Evolutionary conservation across 2,888 invertebrate species (phyloP), one percentile per base, ranked within the genome.

Genomic region (Zhuqinia jingwanae): DNA sequence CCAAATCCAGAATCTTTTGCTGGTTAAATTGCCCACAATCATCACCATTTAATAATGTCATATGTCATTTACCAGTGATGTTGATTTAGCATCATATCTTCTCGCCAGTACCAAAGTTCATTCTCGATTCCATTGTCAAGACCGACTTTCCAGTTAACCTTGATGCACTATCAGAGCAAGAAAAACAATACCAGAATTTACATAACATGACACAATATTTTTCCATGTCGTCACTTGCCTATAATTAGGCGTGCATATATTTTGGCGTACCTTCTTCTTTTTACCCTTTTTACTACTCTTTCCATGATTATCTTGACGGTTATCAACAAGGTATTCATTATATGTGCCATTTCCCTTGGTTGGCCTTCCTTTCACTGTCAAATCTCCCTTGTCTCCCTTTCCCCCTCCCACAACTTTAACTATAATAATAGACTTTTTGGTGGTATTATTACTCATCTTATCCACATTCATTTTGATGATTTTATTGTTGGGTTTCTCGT

Each of bases 51-150:
- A n/a, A n/a, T n/a, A n/a, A 22, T 22, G 15, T 20, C 3, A 8
- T 6, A 36, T 36, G 20, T 8, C 25, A 17, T 53, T 53, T n/a
- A 85, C 87, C 75, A 81, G 50, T 87, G 87, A 63, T 87, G 87
- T 25, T 87, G 87, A 58, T 84, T 87, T 0, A 84, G 15, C 84
- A 84, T 84, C 78, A 87, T 87, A 17, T 87, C 17, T 20, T 6
- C 6, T 3, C 58, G 58, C 22, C 58, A 17, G 25, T 17, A 36
- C 36, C 36, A 83, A 10, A 87, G 45, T 25, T 73, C 50, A 56
- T 83, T 87, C 68, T 87, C 87, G 10, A 73, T 22, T 10, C 87
- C 87, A 68, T 87, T 87, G 27, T 87, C 87, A 1, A 78, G 3
- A 8, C 87, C 87, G 13, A 84, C 63, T 20, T 17, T 27, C 20